Base-by-base conservation (phyloP, 1,140 invertebrate genomes). In the Rhynchophorus ferrugineus region DNA sequence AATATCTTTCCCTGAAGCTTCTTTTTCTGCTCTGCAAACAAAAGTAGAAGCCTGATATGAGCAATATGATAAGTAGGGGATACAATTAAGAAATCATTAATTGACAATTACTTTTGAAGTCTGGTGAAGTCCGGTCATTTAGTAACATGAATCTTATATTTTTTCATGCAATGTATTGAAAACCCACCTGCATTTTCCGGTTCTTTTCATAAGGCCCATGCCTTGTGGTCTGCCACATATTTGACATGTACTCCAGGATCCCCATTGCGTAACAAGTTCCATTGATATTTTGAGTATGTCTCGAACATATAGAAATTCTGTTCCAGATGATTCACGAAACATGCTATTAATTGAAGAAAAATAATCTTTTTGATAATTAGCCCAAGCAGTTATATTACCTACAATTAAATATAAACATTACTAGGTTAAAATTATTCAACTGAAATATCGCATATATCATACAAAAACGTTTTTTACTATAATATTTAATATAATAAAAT, bases 371-470 rank as follows among this genome's bases (percentile, higher is more conserved):
- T 67, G 66, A 60, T 76, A 77, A 41, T 68, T 67, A 34, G 68
- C 62, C 73, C 73, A 78, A 38, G 70, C 65, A 1, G 65, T 66
- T 22, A 75, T 51, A 57, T 73, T 73, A 37, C 74, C 75, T 46
- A 44, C 17, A 48, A 45, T 14, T n/a, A n/a, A n/a, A n/a, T n/a
- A n/a, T n/a, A n/a, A n/a, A n/a, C n/a, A n/a, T n/a, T n/a, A n/a
- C n/a, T n/a, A n/a, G n/a, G n/a, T n/a, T n/a, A 44, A 53, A 46
- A 29, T 46, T 53, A 22, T 14, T 43, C 11, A 29, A 29, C 5
- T 6, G 11, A 29, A 29, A 11, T 29, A 6, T 6, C 24, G 11
- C 24, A n/a, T n/a, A n/a, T n/a, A n/a, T n/a, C n/a, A n/a, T n/a
- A n/a, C n/a, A n/a, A n/a, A n/a, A n/a, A n/a, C n/a, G n/a, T n/a